Conservation (phyloP, 2,888 invertebrate species). For the Eristalis arbustorum region DNA sequence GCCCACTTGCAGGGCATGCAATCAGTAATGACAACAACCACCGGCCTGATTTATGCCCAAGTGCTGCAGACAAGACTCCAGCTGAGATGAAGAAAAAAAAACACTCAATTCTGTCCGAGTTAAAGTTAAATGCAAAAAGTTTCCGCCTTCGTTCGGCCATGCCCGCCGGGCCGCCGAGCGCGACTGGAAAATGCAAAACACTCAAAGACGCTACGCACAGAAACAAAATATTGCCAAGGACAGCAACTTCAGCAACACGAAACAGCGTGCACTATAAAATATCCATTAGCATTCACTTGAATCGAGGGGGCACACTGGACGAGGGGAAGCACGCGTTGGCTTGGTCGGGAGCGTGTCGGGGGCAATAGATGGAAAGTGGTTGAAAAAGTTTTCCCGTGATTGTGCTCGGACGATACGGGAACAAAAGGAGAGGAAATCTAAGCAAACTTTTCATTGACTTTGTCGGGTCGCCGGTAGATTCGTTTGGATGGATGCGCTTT, state of each 20-base stretch:
- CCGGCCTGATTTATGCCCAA: background rate
- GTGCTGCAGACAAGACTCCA: background rate
- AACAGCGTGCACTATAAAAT: conserved; percentile 67
- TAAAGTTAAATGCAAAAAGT: background rate
- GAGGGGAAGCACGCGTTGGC: background rate
- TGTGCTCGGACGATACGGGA: background rate
- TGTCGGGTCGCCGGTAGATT: conserved; percentile 20
- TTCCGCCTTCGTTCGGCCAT: background rate
- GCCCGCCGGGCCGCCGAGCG: background rate
- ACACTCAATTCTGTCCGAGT: background rate
- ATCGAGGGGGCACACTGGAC: conserved; percentile 35
- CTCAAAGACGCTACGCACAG: conserved; percentile 42
- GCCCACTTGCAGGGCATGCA: background rate
- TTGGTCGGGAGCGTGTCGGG: background rate
- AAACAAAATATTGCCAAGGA: conserved; percentile 52
- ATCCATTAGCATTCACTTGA: conserved; percentile 65
- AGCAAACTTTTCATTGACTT: conserved; percentile 44
- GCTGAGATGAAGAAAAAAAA: background rate
- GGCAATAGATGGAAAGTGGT: background rate
- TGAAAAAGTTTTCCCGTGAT: background rate
- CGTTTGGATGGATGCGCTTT: conserved; percentile 29
- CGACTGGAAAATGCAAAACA: conserved; percentile 19
- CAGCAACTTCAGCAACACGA: conserved; percentile 48
- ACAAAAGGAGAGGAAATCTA: conserved; percentile 2
- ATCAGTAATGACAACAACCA: background rate